Conservation (phyloP, 2,888 invertebrate genomes). For the Subacronicta megacephala region DNA sequence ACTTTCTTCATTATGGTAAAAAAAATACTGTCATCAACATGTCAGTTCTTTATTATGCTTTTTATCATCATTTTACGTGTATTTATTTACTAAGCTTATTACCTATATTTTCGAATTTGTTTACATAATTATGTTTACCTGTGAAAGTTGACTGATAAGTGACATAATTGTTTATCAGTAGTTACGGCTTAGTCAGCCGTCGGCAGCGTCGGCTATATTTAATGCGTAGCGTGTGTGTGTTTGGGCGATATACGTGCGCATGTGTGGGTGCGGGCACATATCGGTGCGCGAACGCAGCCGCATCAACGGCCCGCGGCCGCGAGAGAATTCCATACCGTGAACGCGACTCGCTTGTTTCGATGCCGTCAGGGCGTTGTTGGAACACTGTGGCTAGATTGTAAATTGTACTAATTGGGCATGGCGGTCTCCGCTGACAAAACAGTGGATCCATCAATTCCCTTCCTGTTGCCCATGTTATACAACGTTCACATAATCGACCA, state of each 20-base stretch:
- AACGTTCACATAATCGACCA: slow-evolving; percentile 71
- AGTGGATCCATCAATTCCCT: slow-evolving; percentile 81
- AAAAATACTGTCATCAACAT: slow-evolving; percentile 11
- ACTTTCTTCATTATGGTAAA: background rate
- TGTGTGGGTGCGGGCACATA: slow-evolving; percentile 75
- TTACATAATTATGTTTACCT: slow-evolving; percentile 55
- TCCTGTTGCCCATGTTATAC: slow-evolving; percentile 75
- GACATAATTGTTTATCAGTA: slow-evolving; percentile 68
- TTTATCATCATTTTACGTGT: slow-evolving; percentile 12
- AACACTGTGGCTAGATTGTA: slow-evolving; percentile 82
- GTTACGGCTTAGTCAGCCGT: slow-evolving; percentile 54
- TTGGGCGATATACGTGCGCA: slow-evolving; percentile 46
- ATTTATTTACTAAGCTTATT: slow-evolving; percentile 6
- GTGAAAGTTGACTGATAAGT: slow-evolving; percentile 61
- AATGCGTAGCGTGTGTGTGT: slow-evolving; percentile 64
- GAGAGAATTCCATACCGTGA: slow-evolving; percentile 85
- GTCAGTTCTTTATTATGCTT: slow-evolving; percentile 17
- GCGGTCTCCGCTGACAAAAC: slow-evolving; percentile 82
- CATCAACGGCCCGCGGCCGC: slow-evolving; percentile 74
- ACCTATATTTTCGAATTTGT: slow-evolving; percentile 9
- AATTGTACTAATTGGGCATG: slow-evolving; percentile 88
- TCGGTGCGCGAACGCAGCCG: slow-evolving; percentile 84
- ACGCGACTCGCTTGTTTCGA: slow-evolving; percentile 84
- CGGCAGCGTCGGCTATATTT: slow-evolving; percentile 70
- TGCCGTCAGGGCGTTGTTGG: slow-evolving; percentile 85